phyloP scores from a whole-genome alignment of 2,797 vertebrate genomes.

The Sphenodon punctatus region DNA sequence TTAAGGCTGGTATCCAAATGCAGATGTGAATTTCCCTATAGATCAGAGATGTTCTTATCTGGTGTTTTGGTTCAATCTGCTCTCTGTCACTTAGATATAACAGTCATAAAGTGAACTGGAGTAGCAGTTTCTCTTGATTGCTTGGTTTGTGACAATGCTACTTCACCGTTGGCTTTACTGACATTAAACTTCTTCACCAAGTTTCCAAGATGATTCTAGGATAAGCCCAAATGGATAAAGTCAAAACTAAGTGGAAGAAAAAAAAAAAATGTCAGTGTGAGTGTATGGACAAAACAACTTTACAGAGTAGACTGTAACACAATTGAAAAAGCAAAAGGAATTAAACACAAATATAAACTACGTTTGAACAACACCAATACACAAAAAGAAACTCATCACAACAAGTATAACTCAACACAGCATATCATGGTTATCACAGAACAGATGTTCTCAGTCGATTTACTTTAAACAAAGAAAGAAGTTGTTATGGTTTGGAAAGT shows the following conservation, averaged over 20 bases:
- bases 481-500: background rate
- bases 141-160: background rate
- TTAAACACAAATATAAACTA: slow-evolving; percentile 40
- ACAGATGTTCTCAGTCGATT: background rate
- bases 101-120: slow-evolving; percentile 11
- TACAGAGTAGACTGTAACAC: slow-evolving; percentile 9
- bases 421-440: background rate
- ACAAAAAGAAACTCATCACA: background rate
- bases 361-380: background rate
- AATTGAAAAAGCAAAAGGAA: slow-evolving; percentile 42
- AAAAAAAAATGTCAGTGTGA: slow-evolving; percentile 15
- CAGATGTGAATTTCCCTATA: background rate
- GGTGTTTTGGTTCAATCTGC: slow-evolving; percentile 1
- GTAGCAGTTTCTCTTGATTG: slow-evolving; percentile 5
- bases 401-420: background rate
- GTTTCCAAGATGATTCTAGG: slow-evolving; percentile 16
- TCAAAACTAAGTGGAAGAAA: slow-evolving; percentile 37
- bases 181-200: slow-evolving; percentile 12
- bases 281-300: background rate
- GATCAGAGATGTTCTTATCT: background rate
- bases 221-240: slow-evolving; percentile 21
- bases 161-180: slow-evolving; percentile 14
- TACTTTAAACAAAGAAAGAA: background rate
- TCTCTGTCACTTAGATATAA: background rate
- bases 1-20: background rate